phyloP scores from a whole-genome alignment of 1,140 invertebrate species.

The Megathymus violae region DNA sequence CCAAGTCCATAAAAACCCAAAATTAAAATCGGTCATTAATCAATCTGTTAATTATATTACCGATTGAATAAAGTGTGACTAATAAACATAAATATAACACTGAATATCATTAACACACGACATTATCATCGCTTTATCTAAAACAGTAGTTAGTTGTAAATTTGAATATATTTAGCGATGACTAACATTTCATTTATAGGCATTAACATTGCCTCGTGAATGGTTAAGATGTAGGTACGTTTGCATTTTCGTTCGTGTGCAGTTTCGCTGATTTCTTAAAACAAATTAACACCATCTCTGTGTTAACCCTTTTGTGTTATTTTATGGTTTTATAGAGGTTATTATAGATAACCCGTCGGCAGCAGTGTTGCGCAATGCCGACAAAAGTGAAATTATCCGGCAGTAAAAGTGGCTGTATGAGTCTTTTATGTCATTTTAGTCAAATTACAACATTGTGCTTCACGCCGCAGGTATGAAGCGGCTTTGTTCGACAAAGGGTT shows the following conservation, averaged over 20 bases:
- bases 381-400: conserved; percentile 75
- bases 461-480: conserved; percentile 48
- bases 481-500: conserved; percentile 49
- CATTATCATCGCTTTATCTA: conserved; percentile 8
- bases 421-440: conserved; percentile 45
- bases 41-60: too few species aligned
- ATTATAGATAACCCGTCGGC: conserved; percentile 51
- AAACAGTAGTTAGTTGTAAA: background rate
- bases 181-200: conserved; percentile 1
- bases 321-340: conserved; percentile 67
- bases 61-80: background rate
- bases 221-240: background rate
- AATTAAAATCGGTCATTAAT: too few species aligned
- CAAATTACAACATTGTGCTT: conserved; percentile 28
- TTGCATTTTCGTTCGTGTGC: conserved; percentile 16
- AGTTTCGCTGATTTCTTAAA: conserved; percentile 61
- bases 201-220: conserved; percentile 18
- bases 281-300: conserved; percentile 73
- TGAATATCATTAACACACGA: conserved; percentile 2
- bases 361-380: conserved; percentile 65
- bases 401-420: conserved; percentile 64
- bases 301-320: conserved; percentile 69
- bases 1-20: too few species aligned
- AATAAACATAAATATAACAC: background rate
- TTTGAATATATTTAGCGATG: conserved; percentile 13